Base-by-base conservation (phyloP, 37 sponge, comb jelly and placozoan species). In the Aplysina aerophoba region DNA sequence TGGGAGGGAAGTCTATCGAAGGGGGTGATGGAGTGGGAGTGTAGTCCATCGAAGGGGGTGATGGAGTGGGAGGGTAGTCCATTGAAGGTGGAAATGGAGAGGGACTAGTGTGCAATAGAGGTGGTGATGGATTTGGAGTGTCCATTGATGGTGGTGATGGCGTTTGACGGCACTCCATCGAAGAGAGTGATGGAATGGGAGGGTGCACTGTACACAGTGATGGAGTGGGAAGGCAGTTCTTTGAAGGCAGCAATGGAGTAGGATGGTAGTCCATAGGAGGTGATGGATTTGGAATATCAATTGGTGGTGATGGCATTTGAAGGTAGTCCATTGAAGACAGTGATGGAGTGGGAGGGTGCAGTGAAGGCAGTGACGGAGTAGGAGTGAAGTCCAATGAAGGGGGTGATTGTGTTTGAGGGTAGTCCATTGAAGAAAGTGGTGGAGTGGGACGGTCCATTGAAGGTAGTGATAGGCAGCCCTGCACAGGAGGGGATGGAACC, bases 101-200 rank as follows among this genome's bases (percentile, higher is more conserved):
- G 64, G 64, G 12, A 13, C n/a, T n/a, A n/a, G n/a, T n/a, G n/a
- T n/a, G n/a, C n/a, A n/a, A n/a, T 58, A 19, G 59, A 15, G 59
- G 59, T 58, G 15, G 59, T 58, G 59, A 58, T 58, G 59, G 59
- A 58, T 20, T 58, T 15, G 19, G 59, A 58, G 59, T 58, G 59
- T 58, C 59, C 59, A 58, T 58, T 58, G 59, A 19, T 20, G 59
- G 59, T 15, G 59, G 59, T 58, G 59, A 58, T 58, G 59, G 59
- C 59, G 19, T 58, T 58, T 58, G 19, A 58, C 17, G 59, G 19
- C 19, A 58, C 17, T 58, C 59, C 59, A 19, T 58, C 19, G 59
- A 58, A 58, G 59, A 58, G 59, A 58, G 59, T 58, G 59, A 58
- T 58, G 59, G 59, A 58, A 58, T 58, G 59, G 59, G 19, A 19